Base-by-base conservation (phyloP, 2,888 invertebrate genomes). In the Ellobium chinense region DNA sequence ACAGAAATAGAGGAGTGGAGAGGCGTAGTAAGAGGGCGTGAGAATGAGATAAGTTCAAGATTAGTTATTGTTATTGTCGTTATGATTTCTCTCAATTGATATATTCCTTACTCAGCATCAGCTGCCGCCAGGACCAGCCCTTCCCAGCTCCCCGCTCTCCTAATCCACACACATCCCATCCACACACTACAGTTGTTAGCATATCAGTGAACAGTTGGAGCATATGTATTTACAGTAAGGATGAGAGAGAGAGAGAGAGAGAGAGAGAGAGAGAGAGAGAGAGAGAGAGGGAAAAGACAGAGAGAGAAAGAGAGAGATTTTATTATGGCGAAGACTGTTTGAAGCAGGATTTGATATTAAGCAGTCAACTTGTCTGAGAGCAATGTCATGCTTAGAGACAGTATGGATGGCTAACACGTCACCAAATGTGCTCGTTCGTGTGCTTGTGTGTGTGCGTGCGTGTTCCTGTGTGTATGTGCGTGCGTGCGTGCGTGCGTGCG, bases 221-320 rank as follows among this genome's bases (percentile, higher is more conserved):
- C 58, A n/a, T n/a, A 24, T 58, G 24, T 21, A n/a, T 5, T 21
- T 21, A n/a, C 24, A 21, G 4, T 14, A 21, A n/a, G 58, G n/a
- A 60, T 12, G 27, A 24, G 31, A 56, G 31, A 72, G 58, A 72
- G 56, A 56, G 21, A 72, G 58, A 72, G 21, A 56, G 56, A 72
- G 72, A 72, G 31, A 56, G 31, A 72, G 72, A 72, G 24, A 56
- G 31, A 72, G 58, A 72, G 31, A 56, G 24, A 60, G 60, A 60
- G 24, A 24, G 24, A 60, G 60, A 60, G 24, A 24, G 24, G 12
- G 60, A 60, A 27, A 24, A 60, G 24, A 24, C 31, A 58, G 58
- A 56, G 14, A 14, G 31, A 29, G 12, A 70, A 34, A 18, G 2
- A 56, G 70, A 54, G 39, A 46, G 27, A 60, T 18, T n/a, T n/a